These are phyloP conservation scores for Tapirus indicus DNA, from an alignment of 2,797 vertebrate genomes.

Conservation along the genomic window DNA sequence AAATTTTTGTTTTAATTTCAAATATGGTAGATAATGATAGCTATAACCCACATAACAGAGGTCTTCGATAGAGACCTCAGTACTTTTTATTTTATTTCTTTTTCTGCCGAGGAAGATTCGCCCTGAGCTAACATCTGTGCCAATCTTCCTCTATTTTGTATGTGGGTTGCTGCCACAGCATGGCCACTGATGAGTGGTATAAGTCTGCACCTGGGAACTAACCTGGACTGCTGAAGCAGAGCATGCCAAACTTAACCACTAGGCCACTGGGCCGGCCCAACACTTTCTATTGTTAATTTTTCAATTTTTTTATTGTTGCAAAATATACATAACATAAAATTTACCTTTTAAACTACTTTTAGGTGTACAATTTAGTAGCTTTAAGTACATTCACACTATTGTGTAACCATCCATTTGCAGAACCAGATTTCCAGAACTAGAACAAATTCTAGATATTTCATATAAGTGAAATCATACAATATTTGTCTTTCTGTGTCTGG, in stretches of 20 bases:
- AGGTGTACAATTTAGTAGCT: neutral
- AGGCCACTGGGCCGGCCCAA: no score
- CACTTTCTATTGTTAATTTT: no score
- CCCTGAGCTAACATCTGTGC: no score
- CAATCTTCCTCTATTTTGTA: no score
- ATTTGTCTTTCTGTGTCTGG: neutral
- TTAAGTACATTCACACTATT: neutral
- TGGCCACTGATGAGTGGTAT: no score
- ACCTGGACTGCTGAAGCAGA: no score
- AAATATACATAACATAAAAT: neutral
- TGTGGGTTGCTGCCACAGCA: no score
- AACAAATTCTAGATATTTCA: neutral
- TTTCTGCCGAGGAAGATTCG: no score
- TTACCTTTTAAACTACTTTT: conserved; percentile 25
- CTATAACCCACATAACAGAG: neutral
- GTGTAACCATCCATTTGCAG: neutral
- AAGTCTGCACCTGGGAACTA: no score
- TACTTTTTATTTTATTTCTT: neutral
- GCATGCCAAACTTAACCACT: no score
- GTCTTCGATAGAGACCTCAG: neutral
- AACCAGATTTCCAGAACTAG: neutral
- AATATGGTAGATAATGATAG: neutral
- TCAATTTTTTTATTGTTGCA: neutral
- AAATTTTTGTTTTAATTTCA: conserved; percentile 43
- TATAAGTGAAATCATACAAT: neutral